Conservation (phyloP, 2,797 vertebrate genomes). For the Potorous gilbertii region DNA sequence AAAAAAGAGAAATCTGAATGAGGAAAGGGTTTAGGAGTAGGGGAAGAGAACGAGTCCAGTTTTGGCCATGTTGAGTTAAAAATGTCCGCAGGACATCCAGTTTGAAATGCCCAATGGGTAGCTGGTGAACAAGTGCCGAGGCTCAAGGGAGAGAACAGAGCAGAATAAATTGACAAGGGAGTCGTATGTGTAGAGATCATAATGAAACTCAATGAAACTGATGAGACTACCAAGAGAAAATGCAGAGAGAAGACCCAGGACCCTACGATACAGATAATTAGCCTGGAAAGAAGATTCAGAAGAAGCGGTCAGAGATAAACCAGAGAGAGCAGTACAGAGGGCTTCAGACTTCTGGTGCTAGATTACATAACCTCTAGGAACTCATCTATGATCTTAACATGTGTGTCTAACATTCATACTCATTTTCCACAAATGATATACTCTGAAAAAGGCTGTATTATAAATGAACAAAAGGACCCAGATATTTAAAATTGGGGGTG, state of each 20-base stretch:
- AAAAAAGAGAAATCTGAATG: background rate
- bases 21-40: background rate
- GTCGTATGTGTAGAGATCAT: no score
- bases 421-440: background rate
- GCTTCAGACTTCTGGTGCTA: no score
- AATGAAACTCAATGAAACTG: background rate
- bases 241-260: background rate
- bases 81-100: background rate
- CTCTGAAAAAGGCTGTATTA: background rate
- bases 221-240: background rate
- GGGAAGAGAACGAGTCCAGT: background rate
- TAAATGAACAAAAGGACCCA: background rate
- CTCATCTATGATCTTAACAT: background rate
- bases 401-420: background rate
- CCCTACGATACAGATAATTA: background rate
- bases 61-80: background rate
- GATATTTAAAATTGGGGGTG: accelerated
- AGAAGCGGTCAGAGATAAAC: background rate
- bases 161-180: no score
- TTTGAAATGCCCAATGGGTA: background rate
- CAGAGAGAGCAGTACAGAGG: background rate
- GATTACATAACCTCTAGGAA: background rate
- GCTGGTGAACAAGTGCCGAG: background rate
- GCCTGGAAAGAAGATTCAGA: background rate
- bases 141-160: background rate